A percentile compares a stretch with the other conserved stretches of the same genome.
Evolutionary conservation across 2,113 vertebrate species (phyloP).

Genomic region (Cyphomyrus plagiostoma): DNA sequence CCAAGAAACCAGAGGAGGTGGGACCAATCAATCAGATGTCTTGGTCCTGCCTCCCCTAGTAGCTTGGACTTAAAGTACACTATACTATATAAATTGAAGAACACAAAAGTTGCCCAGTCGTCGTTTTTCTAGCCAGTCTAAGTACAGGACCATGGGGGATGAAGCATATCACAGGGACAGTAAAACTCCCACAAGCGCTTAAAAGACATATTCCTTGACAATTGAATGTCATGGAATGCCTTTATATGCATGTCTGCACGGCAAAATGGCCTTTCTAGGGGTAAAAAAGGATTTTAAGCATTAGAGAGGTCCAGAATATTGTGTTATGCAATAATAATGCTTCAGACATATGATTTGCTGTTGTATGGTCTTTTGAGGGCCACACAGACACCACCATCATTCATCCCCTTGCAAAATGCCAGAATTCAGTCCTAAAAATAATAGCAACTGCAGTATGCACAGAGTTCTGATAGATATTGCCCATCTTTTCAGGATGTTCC

Average conservation of each 20-base stretch:
- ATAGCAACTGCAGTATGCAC: background rate
- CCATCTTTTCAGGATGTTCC: background rate
- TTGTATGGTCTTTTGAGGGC: background rate
- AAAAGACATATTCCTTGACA: background rate
- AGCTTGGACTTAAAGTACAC: too few species aligned
- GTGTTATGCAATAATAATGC: background rate
- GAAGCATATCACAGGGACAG: background rate
- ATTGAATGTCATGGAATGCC: background rate
- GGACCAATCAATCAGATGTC: too few species aligned
- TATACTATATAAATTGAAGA: background rate
- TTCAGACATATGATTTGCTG: background rate
- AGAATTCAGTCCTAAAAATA: background rate
- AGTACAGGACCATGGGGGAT: background rate
- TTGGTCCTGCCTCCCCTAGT: too few species aligned
- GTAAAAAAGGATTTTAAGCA: background rate
- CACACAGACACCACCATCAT: background rate
- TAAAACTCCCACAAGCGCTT: too few species aligned
- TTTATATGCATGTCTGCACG: background rate
- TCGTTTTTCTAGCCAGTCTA: background rate
- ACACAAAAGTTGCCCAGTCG: background rate
- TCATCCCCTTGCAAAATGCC: background rate
- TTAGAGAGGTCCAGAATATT: background rate
- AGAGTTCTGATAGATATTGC: background rate
- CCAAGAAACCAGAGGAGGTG: too few species aligned
- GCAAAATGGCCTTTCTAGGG: background rate